Conservation (phyloP, 2,113 vertebrate species). For the Stigmatopora argus region DNA sequence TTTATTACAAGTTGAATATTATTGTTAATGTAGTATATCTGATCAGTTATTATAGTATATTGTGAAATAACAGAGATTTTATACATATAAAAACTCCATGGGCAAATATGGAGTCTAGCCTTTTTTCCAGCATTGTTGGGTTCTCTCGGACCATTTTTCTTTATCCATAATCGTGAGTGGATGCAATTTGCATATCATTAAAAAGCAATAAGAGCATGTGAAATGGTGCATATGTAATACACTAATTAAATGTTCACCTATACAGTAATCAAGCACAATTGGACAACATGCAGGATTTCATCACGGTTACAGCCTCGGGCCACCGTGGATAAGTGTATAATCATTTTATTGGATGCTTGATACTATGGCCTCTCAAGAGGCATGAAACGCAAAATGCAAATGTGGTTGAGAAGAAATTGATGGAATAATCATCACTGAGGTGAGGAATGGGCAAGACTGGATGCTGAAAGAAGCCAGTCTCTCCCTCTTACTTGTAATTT, state of each 20-base stretch:
- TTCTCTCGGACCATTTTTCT: constrained; percentile 20
- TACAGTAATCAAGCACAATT: constrained; percentile 15
- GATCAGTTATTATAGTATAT: no score
- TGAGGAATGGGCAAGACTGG: neutral
- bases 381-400: neutral
- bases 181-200: constrained; percentile 53
- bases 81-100: constrained; percentile 7
- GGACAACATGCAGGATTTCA: neutral
- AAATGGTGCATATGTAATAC: constrained; percentile 26
- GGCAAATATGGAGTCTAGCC: constrained; percentile 29
- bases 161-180: constrained; percentile 22
- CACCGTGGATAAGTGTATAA: neutral
- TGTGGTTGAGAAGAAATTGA: neutral
- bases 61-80: neutral
- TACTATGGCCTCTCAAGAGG: neutral
- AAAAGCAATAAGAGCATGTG: constrained; percentile 36
- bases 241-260: constrained; percentile 18
- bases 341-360: neutral
- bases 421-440: neutral
- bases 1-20: no score
- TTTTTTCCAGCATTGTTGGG: constrained; percentile 12
- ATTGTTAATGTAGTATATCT: no score
- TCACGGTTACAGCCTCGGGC: neutral
- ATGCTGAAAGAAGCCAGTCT: neutral
- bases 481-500: neutral